These are phyloP conservation scores for Struthio camelus DNA, from an alignment of 2,113 vertebrate species.

Conservation along the genomic window DNA sequence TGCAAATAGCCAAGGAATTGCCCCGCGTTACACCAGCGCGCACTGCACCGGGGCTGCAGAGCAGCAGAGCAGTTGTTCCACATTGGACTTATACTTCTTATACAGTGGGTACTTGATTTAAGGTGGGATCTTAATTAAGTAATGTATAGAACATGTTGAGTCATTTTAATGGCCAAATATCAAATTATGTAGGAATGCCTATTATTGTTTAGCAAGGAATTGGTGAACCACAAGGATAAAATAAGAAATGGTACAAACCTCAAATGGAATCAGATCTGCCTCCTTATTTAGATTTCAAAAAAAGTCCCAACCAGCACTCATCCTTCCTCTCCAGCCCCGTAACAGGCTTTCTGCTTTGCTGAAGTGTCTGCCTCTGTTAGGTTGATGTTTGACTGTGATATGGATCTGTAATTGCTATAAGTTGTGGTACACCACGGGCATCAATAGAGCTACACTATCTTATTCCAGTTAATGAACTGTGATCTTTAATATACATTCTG, in stretches of 20 bases:
- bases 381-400: background rate
- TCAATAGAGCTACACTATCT: background rate
- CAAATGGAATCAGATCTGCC: conserved; percentile 6
- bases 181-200: conserved; percentile 5
- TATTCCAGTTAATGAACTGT: background rate
- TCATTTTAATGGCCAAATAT: conserved; percentile 30
- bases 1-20: conserved; percentile 28
- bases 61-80: background rate
- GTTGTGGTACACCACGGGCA: background rate
- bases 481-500: background rate
- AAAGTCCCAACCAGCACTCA: background rate
- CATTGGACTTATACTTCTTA: background rate
- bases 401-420: background rate
- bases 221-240: conserved; percentile 42
- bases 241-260: conserved; percentile 30
- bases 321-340: background rate
- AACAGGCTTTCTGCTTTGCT: background rate
- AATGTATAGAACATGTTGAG: conserved; percentile 13
- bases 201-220: background rate
- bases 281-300: background rate
- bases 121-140: conserved; percentile 3
- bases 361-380: background rate
- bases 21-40: background rate
- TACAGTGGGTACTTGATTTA: background rate
- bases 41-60: conserved; percentile 3